Base-by-base conservation (phyloP, 1,140 invertebrate genomes). In the Diabrotica virgifera region DNA sequence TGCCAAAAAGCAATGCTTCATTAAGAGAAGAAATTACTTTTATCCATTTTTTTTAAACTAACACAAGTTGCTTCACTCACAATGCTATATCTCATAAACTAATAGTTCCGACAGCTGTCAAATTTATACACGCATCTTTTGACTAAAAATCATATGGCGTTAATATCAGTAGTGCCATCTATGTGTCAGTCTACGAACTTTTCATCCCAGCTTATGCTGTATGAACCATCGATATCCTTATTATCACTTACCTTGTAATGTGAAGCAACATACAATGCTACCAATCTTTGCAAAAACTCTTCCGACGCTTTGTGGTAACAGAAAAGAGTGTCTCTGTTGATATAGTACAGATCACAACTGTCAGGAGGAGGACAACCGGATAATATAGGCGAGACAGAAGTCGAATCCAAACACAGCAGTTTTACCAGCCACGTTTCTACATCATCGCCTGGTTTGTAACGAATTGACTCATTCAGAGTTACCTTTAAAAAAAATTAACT, bases 251-350 rank as follows among this genome's bases (percentile, higher is more conserved):
- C 90, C 84, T 97, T 98, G 77, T 99, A 99, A 84, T 99, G 97
- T 10, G 97, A 98, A 0, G 97, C 88, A 0, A 99, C 97, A 79
- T 96, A 98, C 5, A 99, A 86, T 38, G 93, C 87, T 64, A 99
- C 93, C 0, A 99, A 74, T 71, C 92, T 83, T 75, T 98, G 95
- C 5, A 99, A 82, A 80, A 99, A 99, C 3, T 87, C 82, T 81
- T 99, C 98, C 0, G 97, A 96, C 0, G 94, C 94, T 79, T 93
- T 93, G 74, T 99, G 95, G 78, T 96, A 99, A 61, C 95, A 98
- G 81, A 99, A 99, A 10, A 99, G 80, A 0, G 96, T 96, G 77
- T 99, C 97, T 65, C 97, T 82, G 76, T 95, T 93, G 51, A 96
- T 90, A 53, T 94, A 91, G 79, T 92, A 97, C 8, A 99, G 83